Conservation (phyloP, 2,113 vertebrate species). For the Scomber scombrus region DNA sequence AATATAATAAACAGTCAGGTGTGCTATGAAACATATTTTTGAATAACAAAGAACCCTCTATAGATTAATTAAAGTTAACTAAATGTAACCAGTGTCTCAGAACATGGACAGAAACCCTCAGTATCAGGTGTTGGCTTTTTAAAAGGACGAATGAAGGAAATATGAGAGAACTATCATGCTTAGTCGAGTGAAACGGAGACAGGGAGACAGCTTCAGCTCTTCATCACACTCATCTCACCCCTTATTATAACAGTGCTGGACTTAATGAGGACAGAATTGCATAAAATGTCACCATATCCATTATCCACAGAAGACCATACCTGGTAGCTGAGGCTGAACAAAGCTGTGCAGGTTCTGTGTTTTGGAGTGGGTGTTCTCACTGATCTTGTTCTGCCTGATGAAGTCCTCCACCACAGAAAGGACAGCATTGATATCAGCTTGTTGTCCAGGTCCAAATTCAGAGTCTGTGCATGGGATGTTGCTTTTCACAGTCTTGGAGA, state of each 20-base stretch:
- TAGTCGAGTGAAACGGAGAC: no score
- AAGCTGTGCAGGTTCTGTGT: constrained; percentile 62
- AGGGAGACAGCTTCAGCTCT: not conserved
- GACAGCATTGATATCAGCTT: constrained; percentile 87
- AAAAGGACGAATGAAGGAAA: not conserved
- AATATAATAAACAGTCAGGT: no score
- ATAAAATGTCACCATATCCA: not conserved
- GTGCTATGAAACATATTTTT: no score
- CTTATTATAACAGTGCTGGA: not conserved
- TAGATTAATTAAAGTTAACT: no score
- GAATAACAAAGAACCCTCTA: no score
- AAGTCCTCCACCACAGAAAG: constrained; percentile 87
- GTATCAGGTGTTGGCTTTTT: not conserved
- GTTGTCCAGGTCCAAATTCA: constrained; percentile 71
- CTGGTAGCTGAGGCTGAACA: constrained; percentile 74
- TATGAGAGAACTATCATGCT: no score
- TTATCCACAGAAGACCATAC: constrained; percentile 16
- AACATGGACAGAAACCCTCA: not conserved
- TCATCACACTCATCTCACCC: not conserved
- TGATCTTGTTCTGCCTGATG: constrained; percentile 80
- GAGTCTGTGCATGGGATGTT: constrained; percentile 68
- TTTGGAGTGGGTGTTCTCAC: constrained; percentile 62
- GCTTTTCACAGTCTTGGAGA: constrained; percentile 86
- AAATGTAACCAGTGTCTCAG: no score
- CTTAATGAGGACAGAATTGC: not conserved